Conservation (phyloP, 2,797 vertebrate genomes). For the Acanthopagrus latus region DNA sequence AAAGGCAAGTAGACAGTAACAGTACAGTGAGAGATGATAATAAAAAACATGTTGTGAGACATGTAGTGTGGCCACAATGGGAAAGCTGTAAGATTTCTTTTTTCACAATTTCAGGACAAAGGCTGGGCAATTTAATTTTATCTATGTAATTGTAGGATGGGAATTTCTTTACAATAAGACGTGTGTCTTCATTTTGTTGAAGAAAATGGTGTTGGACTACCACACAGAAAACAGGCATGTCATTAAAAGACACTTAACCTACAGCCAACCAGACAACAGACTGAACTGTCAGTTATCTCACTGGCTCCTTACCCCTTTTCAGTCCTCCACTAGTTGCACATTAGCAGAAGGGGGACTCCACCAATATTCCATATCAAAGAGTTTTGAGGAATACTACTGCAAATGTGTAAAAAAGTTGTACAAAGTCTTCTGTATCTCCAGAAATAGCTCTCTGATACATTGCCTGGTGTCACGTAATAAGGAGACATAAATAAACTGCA, state of each 20-base stretch:
- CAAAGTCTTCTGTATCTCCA: too few relatives aligned
- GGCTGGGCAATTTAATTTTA: not conserved
- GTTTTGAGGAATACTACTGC: too few relatives aligned
- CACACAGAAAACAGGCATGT: not conserved
- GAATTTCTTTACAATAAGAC: not conserved
- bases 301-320: too few relatives aligned
- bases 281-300: not conserved
- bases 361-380: not conserved
- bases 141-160: not conserved
- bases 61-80: not conserved
- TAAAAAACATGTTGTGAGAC: not conserved
- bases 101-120: not conserved
- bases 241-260: too few relatives aligned
- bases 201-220: not conserved
- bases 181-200: not conserved
- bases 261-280: not conserved
- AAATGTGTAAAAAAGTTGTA: too few relatives aligned
- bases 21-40: conserved; percentile 19
- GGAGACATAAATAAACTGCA: conserved; percentile 45
- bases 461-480: not conserved
- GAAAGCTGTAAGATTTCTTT: conserved; percentile 2
- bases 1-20: conserved; percentile 2
- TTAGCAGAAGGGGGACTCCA: not conserved
- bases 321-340: not conserved
- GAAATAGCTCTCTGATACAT: too few relatives aligned